Conservation (phyloP, 2,113 vertebrate species). For the Chamaea fasciata region DNA sequence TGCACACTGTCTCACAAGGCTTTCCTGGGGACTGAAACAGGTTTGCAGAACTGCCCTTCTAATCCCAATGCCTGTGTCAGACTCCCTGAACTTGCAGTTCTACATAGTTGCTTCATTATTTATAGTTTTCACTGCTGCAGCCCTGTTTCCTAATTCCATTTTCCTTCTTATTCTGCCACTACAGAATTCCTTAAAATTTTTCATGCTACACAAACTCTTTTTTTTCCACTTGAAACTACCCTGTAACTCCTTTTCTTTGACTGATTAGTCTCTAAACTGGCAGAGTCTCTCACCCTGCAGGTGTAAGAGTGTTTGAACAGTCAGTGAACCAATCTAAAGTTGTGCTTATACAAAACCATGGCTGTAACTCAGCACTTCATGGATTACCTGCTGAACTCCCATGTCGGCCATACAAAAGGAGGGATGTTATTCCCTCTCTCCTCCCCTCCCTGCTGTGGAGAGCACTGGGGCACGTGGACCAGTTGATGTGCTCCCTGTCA, state of each 20-base stretch:
- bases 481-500: neutral
- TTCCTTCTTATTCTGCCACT: neutral
- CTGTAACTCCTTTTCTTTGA: neutral
- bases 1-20: neutral
- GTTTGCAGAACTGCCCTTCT: neutral
- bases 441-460: neutral
- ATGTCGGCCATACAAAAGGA: neutral
- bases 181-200: neutral
- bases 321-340: neutral
- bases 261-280: neutral
- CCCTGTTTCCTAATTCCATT: neutral
- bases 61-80: neutral
- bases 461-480: neutral
- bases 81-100: neutral
- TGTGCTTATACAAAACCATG: accelerated
- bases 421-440: neutral
- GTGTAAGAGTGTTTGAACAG: neutral
- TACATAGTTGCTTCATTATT: neutral
- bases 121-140: neutral
- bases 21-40: neutral
- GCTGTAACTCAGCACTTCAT: neutral
- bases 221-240: neutral
- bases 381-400: neutral
- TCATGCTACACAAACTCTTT: neutral
- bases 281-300: neutral